Percentiles rank a stretch among this genome's conserved stretches.
These are phyloP conservation scores for Amphimallon solstitiale DNA, from an alignment of 2,888 invertebrate genomes.

Conservation along the genomic window DNA sequence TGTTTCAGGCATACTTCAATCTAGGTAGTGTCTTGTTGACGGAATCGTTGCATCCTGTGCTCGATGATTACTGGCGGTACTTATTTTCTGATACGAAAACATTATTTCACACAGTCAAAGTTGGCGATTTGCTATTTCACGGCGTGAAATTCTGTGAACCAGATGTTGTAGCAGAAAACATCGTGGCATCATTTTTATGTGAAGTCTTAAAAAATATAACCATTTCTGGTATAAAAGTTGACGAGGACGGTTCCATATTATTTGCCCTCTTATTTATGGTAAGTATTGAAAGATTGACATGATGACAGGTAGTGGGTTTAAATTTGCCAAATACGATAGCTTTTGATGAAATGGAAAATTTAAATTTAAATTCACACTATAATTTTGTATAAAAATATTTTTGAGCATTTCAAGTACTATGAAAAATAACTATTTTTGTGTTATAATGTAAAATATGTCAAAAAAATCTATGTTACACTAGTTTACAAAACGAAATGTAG, in stretches of 20 bases:
- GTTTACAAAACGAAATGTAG: no score
- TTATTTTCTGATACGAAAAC: slow-evolving; percentile 27
- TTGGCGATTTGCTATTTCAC: slow-evolving; percentile 35
- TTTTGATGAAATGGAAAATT: no score
- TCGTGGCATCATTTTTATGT: background rate
- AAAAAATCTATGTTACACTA: no score
- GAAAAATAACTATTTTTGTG: no score
- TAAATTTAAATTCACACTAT: no score
- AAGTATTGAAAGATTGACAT: slow-evolving; percentile 15
- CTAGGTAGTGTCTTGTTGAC: slow-evolving; percentile 7
- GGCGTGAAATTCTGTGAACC: slow-evolving; percentile 34
- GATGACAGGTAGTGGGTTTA: no score
- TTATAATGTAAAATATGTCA: no score
- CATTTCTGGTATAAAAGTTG: background rate
- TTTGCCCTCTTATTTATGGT: slow-evolving; percentile 23
- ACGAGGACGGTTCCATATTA: slow-evolving; percentile 12
- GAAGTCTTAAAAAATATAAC: background rate
- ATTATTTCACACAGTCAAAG: slow-evolving; percentile 32
- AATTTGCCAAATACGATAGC: no score
- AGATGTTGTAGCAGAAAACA: background rate
- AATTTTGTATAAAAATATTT: no score
- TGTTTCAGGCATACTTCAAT: slow-evolving; percentile 33
- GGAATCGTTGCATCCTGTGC: slow-evolving; percentile 7
- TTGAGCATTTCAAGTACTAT: no score
- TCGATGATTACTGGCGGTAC: slow-evolving; percentile 3